A percentile compares a stretch with the other conserved stretches of the same genome.
Conservation (phyloP, 1,140 invertebrate species). For the Apocrypta bakeri region DNA sequence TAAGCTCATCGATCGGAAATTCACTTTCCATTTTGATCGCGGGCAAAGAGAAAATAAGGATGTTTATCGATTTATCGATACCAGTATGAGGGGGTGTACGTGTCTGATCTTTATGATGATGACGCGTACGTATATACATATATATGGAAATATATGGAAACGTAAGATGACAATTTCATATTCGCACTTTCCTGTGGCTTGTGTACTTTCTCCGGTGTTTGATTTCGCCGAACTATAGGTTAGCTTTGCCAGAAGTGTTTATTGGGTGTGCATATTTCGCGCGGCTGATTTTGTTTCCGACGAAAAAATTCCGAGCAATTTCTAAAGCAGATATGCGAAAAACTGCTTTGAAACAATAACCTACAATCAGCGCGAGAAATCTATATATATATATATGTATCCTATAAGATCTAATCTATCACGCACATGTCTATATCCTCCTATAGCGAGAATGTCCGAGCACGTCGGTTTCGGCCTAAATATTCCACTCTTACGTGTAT, state of each 20-base stretch:
- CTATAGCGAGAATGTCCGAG: neutral
- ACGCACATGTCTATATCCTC: neutral
- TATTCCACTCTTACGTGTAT: neutral
- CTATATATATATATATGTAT: no score
- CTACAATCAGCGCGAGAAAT: no score
- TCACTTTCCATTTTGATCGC: constrained; percentile 1
- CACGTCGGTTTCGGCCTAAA: neutral
- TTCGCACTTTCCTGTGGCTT: constrained; percentile 58
- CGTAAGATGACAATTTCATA: constrained; percentile 59
- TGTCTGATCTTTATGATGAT: neutral
- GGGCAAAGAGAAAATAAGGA: constrained; percentile 5
- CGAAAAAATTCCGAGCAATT: no score
- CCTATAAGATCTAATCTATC: no score
- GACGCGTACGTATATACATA: no score
- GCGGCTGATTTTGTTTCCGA: no score
- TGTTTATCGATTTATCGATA: neutral
- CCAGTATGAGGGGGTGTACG: neutral
- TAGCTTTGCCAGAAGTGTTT: no score
- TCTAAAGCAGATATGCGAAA: no score
- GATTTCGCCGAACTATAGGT: neutral
- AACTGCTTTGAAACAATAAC: no score
- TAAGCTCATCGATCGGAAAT: constrained; percentile 2
- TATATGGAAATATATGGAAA: no score
- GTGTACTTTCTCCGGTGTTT: constrained; percentile 62
- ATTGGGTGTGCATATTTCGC: no score